Base-by-base conservation (phyloP, 2,888 invertebrate species). In the Hybos culiciformis region DNA sequence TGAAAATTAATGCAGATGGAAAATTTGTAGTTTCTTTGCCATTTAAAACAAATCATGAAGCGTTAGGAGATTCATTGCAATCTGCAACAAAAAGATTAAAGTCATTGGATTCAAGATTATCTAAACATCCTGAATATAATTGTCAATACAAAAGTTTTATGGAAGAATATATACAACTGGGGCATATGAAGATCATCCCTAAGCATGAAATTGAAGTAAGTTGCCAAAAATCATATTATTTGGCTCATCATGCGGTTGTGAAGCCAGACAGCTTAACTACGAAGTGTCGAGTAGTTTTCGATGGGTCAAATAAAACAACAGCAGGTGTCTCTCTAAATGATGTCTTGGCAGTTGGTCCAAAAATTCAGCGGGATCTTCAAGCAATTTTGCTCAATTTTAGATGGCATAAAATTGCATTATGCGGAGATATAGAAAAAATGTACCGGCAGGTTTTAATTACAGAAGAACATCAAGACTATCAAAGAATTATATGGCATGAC, bases 401-500 rank as follows among this genome's bases (percentile, higher is more conserved):
- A 6, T 19, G 3, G 7, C 21, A 41, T 33, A 14, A 24, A 34
- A 17, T 43, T 20, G 44, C 39, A 19, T 43, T 64, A 8, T 52
- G 51, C 5, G 44, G 39, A 11, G 44, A 46, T 17, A 37, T 44
- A 4, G 33, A 29, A 17, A 45, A 41, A 26, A 45, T 41, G 34
- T 41, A 41, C 21, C 23, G 37, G 7, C 44, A 44, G 20, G 34
- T 23, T 2, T 23, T 26, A 21, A 34, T 46, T 4, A 1, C n/a
- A 37, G 14, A 19, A 11, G 18, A 4, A 5, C 14, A 42, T 19
- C 40, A 36, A 31, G 39, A 51, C 14, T 50, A 44, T 20, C 50
- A 52, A 9, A 24, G 51, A 15, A 53, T 50, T 12, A 15, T 53
- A 0, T 53, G 51, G 52, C 21, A 51, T 19, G 12, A 29, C 4